Conservation (phyloP, 1,140 invertebrate species). For the Scaptodrosophila lebanonensis region DNA sequence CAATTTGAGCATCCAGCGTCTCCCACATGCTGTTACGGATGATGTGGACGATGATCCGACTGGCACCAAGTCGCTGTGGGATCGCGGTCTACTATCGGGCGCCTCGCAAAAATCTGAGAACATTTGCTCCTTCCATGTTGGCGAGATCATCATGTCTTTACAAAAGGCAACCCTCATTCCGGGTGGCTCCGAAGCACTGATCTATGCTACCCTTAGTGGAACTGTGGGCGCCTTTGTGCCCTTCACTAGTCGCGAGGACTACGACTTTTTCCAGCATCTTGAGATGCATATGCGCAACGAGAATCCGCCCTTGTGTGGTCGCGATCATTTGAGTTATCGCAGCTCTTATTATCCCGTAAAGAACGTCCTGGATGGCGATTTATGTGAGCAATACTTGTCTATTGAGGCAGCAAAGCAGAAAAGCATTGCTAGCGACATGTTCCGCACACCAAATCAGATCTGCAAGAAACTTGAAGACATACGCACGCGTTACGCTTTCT, state of each 20-base stretch:
- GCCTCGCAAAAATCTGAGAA: constrained; percentile 98
- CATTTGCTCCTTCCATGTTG: constrained; percentile 95
- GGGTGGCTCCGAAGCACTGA: constrained; percentile 95
- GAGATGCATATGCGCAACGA: constrained; percentile 99
- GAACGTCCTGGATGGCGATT: constrained; percentile 98
- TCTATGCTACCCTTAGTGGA: constrained; percentile 97
- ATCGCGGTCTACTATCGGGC: constrained; percentile 96
- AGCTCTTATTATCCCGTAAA: constrained; percentile 99
- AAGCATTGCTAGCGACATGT: constrained; percentile 94
- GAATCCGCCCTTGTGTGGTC: constrained; percentile 95
- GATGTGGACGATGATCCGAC: constrained; percentile 99
- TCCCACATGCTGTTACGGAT: constrained; percentile 94
- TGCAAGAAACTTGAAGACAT: constrained; percentile 97
- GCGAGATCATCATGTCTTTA: constrained; percentile 93
- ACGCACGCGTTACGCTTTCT: constrained; percentile 95
- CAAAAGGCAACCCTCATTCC: constrained; percentile 98
- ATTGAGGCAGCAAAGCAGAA: constrained; percentile 96
- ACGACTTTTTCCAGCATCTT: constrained; percentile 99
- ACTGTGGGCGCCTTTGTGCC: constrained; percentile 97
- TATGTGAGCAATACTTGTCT: constrained; percentile 99
- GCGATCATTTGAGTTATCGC: constrained; percentile 97
- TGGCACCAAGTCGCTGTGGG: constrained; percentile 98
- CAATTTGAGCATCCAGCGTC: constrained; percentile 93
- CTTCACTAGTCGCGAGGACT: constrained; percentile 98
- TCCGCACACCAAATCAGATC: constrained; percentile 96